Percentiles rank a stretch among this genome's conserved stretches.
Evolutionary conservation across 2,113 vertebrate genomes (phyloP).

Genomic region (Zapornia atra): DNA sequence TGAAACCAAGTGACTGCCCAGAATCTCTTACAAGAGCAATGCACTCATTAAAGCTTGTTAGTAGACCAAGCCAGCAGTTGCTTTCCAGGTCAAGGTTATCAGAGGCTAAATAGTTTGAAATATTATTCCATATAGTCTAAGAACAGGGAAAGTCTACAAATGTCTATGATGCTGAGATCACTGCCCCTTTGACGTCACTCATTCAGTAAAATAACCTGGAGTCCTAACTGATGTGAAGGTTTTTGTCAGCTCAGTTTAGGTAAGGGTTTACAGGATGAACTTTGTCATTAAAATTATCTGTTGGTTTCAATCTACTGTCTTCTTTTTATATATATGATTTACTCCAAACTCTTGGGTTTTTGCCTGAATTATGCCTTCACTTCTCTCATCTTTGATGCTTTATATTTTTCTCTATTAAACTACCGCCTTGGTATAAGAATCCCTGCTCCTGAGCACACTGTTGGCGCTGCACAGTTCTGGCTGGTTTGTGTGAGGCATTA

Average conservation of each 20-base stretch:
- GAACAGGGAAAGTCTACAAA: background rate
- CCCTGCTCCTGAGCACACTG: background rate
- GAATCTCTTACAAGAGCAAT: background rate
- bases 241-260: background rate
- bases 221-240: background rate
- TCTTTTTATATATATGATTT: background rate
- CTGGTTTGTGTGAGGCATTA: background rate
- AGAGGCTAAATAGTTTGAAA: background rate
- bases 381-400: background rate
- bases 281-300: background rate
- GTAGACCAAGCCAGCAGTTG: background rate
- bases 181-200: background rate
- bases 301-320: background rate
- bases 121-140: background rate
- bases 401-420: background rate
- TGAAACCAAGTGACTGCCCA: background rate
- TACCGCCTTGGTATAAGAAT: background rate
- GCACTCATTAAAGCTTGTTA: background rate
- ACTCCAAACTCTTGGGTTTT: background rate
- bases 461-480: background rate
- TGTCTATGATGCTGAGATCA: background rate
- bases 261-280: background rate
- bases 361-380: background rate
- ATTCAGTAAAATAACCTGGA: background rate
- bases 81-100: background rate